Conservation (phyloP, 2,888 invertebrate species). For the Iphiclides podalirius region DNA sequence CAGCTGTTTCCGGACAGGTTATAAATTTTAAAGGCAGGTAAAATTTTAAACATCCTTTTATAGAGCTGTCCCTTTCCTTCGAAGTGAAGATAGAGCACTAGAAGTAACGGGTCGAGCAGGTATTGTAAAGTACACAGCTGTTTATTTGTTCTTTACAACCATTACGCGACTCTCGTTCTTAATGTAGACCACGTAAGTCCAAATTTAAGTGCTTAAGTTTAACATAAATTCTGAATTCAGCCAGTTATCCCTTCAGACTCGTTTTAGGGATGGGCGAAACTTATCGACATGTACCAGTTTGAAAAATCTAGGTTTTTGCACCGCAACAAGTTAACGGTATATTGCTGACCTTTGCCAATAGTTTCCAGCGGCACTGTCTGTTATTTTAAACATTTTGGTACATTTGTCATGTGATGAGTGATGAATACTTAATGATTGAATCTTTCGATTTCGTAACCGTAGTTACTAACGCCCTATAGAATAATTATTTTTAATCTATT, state of each 20-base stretch:
- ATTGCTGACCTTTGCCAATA: constrained; percentile 2
- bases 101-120: constrained; percentile 42
- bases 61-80: constrained; percentile 30
- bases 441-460: too few species aligned
- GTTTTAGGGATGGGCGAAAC: constrained; percentile 18
- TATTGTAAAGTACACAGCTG: constrained; percentile 34
- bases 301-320: constrained; percentile 10
- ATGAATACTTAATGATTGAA: too few species aligned
- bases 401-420: neutral
- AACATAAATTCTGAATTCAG: constrained; percentile 19
- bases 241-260: constrained; percentile 19
- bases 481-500: neutral
- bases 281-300: constrained; percentile 21
- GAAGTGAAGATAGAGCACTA: constrained; percentile 21
- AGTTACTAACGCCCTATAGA: too few species aligned
- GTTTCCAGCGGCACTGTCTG: neutral
- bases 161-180: constrained; percentile 26
- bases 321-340: neutral
- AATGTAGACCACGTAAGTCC: constrained; percentile 8
- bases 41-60: neutral
- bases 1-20: constrained; percentile 16
- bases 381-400: neutral
- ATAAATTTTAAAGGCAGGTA: constrained; percentile 14
- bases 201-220: constrained; percentile 2
- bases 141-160: constrained; percentile 21